phyloP scores from a whole-genome alignment of 2,888 invertebrate species.

The Polymixis lichenea region DNA sequence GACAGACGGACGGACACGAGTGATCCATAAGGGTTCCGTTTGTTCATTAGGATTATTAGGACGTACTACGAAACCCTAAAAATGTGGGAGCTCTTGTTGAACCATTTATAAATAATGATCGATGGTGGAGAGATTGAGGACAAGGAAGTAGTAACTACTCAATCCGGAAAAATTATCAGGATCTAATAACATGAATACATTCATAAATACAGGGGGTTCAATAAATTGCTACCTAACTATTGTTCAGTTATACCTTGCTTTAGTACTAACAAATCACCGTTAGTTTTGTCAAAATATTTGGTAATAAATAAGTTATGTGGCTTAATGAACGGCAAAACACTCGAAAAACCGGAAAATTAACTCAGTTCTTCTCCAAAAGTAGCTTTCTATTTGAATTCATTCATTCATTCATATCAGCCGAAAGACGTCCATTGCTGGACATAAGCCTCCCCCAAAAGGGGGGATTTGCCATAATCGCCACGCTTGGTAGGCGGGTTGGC shows the following conservation, averaged over 20 bases:
- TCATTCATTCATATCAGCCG: too few species aligned
- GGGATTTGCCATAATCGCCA: too few species aligned
- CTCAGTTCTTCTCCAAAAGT: not conserved
- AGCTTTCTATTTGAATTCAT: not conserved
- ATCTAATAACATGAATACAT: not conserved
- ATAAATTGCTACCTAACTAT: slow-evolving; percentile 1
- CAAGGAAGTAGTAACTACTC: not conserved
- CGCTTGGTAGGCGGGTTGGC: too few species aligned
- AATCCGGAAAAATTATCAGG: not conserved
- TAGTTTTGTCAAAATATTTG: too few species aligned
- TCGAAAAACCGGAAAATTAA: not conserved
- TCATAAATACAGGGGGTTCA: not conserved
- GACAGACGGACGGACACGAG: too few species aligned
- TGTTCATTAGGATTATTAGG: too few species aligned
- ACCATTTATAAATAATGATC: not conserved
- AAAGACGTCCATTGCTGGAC: too few species aligned
- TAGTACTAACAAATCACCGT: not conserved
- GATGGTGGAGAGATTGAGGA: too few species aligned
- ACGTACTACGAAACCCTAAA: not conserved
- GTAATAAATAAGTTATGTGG: not conserved
- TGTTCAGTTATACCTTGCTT: not conserved
- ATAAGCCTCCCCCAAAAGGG: too few species aligned
- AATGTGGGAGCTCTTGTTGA: not conserved
- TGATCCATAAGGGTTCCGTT: too few species aligned
- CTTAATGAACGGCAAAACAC: not conserved